Evolutionary conservation across 1,140 invertebrate genomes (phyloP), one percentile per base, ranked within the genome.

Genomic region (Chrysomallon squamiferum): DNA sequence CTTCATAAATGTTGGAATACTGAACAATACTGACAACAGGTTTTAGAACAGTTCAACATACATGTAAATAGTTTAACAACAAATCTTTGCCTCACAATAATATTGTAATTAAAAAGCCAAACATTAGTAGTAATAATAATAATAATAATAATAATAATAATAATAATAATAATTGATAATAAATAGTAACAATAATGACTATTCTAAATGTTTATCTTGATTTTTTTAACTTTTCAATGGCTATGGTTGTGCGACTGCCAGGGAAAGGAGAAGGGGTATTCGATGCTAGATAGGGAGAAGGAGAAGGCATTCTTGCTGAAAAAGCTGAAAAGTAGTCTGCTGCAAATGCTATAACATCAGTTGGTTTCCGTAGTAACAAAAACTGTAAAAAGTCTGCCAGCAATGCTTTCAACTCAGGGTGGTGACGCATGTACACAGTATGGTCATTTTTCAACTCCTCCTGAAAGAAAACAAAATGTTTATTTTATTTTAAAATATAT

Each of bases 301-400:
- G 20, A 27, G 69, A 72, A 20, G 78, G 77, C 71, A 84, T 78
- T 9, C 69, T 69, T 9, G 79, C 73, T 18, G 84, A 84, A 69
- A 85, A 85, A 1, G 83, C 76, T n/a, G 84, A 71, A 68, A 86
- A 86, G 71, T 85, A 85, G 35, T 85, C 82, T 3, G 83, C 84
- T 59, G 83, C 79, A 72, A 85, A 86, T 27, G 76, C 63, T 9
- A 85, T 65, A 41, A 82, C 78, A 72, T 86, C 82, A 18, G 79
- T 75, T 20, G 85, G 85, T 72, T 86, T 86, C 58, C 84, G 67
- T 43, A 84, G 73, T 49, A 86, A 72, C 67, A 86, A 58, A 59
- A 84, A 83, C 71, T 86, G 85, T 32, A 85, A 70, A 66, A 85
- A 86, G 71, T 86, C 85, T 38, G 83, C 78, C 6, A 85, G 72